Conservation (phyloP, 1,140 invertebrate genomes). For the Ptiloglossa arizonensis region DNA sequence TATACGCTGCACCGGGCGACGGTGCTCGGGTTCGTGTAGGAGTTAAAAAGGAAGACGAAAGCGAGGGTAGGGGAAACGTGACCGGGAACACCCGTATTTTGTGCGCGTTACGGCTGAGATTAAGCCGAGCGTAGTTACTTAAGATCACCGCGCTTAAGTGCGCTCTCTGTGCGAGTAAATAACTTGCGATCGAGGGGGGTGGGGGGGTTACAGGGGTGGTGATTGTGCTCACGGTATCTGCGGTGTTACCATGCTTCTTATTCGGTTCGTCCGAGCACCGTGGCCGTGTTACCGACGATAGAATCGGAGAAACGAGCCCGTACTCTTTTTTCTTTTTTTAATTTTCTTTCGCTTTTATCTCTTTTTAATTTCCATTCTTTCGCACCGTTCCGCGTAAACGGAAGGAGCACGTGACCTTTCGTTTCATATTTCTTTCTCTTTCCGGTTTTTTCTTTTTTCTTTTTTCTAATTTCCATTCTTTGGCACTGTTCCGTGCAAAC, state of each 20-base stretch:
- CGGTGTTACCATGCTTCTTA: background rate
- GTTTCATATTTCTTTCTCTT: no score
- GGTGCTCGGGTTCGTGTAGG: constrained; percentile 22
- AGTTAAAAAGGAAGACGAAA: no score
- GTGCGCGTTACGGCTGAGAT: constrained; percentile 13
- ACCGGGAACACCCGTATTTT: constrained; percentile 6
- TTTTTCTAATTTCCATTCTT: no score
- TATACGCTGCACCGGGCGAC: constrained; percentile 3
- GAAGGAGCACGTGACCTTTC: no score
- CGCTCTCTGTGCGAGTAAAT: background rate
- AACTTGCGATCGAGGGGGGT: background rate
- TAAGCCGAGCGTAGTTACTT: constrained; percentile 9
- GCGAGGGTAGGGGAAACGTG: constrained; percentile 43
- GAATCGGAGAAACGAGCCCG: background rate
- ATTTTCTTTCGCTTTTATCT: background rate
- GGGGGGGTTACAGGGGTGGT: no score
- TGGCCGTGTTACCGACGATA: constrained; percentile 11
- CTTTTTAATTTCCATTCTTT: background rate
- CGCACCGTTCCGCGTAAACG: background rate
- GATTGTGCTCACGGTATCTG: background rate
- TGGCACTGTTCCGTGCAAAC: background rate
- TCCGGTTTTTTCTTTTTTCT: background rate
- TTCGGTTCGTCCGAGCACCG: background rate
- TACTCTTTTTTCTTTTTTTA: background rate
- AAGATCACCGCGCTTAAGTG: background rate